These are phyloP conservation scores for Linyphia triangularis DNA, from an alignment of 2,888 invertebrate species.

Conservation along the genomic window DNA sequence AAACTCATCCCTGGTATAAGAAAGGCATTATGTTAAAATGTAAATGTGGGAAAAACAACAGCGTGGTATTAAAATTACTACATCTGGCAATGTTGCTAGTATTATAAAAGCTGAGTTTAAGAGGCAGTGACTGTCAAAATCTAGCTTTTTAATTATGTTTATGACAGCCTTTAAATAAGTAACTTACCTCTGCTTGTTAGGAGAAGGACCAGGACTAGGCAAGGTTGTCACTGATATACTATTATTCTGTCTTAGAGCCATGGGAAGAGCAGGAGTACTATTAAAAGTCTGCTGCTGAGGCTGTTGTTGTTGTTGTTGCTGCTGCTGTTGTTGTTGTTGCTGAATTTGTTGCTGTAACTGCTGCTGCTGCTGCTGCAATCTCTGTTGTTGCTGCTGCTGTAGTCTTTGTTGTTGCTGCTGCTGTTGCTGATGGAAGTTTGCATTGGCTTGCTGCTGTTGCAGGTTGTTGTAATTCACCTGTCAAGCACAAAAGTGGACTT, in stretches of 20 bases:
- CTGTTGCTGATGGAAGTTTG: conserved; percentile 3
- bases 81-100: too few relatives aligned
- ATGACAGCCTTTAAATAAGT: too few relatives aligned
- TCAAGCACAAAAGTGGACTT: too few relatives aligned
- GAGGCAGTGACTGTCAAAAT: too few relatives aligned
- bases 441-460: conserved; percentile 34
- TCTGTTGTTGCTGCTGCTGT: conserved; percentile 22
- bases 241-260: conserved; percentile 65
- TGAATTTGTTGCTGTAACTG: conserved; percentile 23
- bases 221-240: conserved; percentile 66
- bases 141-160: too few relatives aligned
- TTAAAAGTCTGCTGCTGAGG: conserved; percentile 32
- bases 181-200: conserved; percentile 66
- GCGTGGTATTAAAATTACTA: too few relatives aligned
- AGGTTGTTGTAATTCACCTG: conserved; percentile 7
- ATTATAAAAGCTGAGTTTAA: too few relatives aligned
- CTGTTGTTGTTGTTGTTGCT: conserved; percentile 9
- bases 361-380: conserved; percentile 20
- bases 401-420: not conserved
- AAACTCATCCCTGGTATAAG: too few relatives aligned
- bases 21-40: too few relatives aligned
- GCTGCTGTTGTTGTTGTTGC: conserved; percentile 16
- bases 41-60: too few relatives aligned
- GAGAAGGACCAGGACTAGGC: conserved; percentile 58
- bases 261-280: conserved; percentile 45